Base-by-base conservation (phyloP, 2,113 vertebrate species). In the Parotia lawesii region DNA sequence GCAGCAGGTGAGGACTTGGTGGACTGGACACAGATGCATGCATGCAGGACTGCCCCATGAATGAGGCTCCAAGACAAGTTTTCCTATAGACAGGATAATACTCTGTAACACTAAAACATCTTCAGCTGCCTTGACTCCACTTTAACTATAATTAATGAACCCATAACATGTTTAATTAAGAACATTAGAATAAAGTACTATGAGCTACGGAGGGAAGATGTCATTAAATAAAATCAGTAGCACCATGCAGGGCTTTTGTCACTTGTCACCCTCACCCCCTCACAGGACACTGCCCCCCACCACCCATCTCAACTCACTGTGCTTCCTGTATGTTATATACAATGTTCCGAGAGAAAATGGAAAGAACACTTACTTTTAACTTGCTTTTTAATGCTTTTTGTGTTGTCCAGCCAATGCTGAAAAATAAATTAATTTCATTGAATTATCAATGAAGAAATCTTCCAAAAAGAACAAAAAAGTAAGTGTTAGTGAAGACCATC, bases 301-400 rank as follows among this genome's bases (percentile, higher is more conserved):
- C n/a, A 42, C 35, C 12, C 29, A 24, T 19, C 84, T 62, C 40
- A 89, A 44, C 37, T 37, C 25, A 1, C 31, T 42, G 38, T 53
- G 31, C 47, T 23, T 91, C 29, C 58, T 44, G 7, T 16, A 47
- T 21, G 15, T 57, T 85, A 37, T 85, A 44, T 22, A 70, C 6
- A 15, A 90, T 42, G 35, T 16, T 15, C 11, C 58, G 76, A 69
- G 33, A 87, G 31, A 76, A 86, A 92, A 85, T 8, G 4, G 53
- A 76, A 94, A 89, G 15, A 20, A 70, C 37, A 99, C 99, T 99
- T 98, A 99, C 99, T 99, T 99, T 99, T 99, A 48, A 99, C 99
- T 98, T 99, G 99, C 67, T 99, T 99, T 98, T 99, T 99, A 89
- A 99, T 99, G 96, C 99, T 99, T 97, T 99, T 99, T 56, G 99